These are phyloP conservation scores for Cossypha polioptera DNA, from an alignment of 2,797 vertebrate genomes.

Conservation along the genomic window DNA sequence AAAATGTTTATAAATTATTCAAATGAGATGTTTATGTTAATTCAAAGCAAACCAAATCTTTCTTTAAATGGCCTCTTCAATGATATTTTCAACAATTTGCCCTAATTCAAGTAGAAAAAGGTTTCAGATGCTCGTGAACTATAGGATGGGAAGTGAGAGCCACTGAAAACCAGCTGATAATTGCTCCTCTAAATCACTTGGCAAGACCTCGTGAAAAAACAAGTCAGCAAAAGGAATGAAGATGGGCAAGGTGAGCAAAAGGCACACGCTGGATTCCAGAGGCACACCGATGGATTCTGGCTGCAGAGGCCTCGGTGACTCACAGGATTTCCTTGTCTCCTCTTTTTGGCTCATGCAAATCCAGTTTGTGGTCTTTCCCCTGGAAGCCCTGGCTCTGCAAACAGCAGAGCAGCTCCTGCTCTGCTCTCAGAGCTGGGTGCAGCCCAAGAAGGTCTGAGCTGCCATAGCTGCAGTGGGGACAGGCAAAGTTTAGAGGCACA, in stretches of 20 bases:
- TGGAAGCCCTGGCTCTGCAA: neutral
- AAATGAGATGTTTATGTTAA: neutral
- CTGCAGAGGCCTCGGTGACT: neutral
- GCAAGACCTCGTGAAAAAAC: neutral
- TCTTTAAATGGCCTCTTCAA: neutral
- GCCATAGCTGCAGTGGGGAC: neutral
- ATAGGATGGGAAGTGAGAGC: neutral
- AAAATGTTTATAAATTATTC: neutral
- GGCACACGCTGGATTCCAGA: neutral
- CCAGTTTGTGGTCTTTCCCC: neutral
- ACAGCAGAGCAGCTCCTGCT: neutral
- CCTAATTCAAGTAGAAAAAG: neutral
- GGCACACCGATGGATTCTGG: neutral
- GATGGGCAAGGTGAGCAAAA: neutral
- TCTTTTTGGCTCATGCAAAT: neutral
- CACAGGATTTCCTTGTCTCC: neutral
- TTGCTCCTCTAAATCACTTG: neutral
- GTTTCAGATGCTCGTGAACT: neutral
- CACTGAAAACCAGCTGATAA: constrained; percentile 15
- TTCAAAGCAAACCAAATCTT: neutral
- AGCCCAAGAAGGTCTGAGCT: neutral
- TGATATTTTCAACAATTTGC: neutral
- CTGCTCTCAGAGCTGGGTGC: neutral
- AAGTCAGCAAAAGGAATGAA: neutral
- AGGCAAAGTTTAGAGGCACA: neutral